phyloP scores from a whole-genome alignment of 2,888 invertebrate genomes.

The Dromius quadrimaculatus region DNA sequence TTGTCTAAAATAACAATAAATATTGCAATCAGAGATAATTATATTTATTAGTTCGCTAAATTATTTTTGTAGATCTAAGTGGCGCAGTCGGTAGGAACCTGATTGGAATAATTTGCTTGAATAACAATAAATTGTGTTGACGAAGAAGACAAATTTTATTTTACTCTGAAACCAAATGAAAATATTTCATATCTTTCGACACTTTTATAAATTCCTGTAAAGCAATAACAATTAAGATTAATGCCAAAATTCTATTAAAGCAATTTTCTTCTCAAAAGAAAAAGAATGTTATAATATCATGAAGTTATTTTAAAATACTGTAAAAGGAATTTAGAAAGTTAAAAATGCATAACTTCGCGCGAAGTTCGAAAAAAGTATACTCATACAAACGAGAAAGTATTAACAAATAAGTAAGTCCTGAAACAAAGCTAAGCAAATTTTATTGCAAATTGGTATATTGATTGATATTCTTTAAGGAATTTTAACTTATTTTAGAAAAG shows the following conservation, averaged over 20 bases:
- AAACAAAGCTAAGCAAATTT: too few relatives aligned
- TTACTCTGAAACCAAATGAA: not conserved
- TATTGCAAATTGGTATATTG: too few relatives aligned
- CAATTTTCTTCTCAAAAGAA: slow-evolving; percentile 7
- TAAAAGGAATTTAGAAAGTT: slow-evolving; percentile 30
- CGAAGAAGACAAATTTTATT: not conserved
- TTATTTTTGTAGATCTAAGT: too few relatives aligned
- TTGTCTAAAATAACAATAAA: slow-evolving; percentile 38
- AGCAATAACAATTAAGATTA: slow-evolving; percentile 16
- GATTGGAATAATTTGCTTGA: not conserved
- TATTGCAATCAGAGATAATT: slow-evolving; percentile 34
- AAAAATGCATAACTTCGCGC: slow-evolving; percentile 31
- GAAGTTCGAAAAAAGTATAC: slow-evolving; percentile 7
- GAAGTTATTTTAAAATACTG: slow-evolving; percentile 28
- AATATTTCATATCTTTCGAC: too few relatives aligned
- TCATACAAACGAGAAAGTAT: slow-evolving; percentile 3
- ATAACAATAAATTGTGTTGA: not conserved
- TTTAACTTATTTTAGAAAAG: too few relatives aligned
- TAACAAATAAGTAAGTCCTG: too few relatives aligned
- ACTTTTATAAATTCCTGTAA: not conserved
- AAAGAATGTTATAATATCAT: slow-evolving; percentile 17
- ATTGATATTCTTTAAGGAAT: too few relatives aligned
- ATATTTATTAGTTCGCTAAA: slow-evolving; percentile 32
- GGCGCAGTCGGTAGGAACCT: too few relatives aligned
- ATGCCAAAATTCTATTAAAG: slow-evolving; percentile 1